Conservation (phyloP, 2,113 vertebrate species). For the Podarcis cretensis region DNA sequence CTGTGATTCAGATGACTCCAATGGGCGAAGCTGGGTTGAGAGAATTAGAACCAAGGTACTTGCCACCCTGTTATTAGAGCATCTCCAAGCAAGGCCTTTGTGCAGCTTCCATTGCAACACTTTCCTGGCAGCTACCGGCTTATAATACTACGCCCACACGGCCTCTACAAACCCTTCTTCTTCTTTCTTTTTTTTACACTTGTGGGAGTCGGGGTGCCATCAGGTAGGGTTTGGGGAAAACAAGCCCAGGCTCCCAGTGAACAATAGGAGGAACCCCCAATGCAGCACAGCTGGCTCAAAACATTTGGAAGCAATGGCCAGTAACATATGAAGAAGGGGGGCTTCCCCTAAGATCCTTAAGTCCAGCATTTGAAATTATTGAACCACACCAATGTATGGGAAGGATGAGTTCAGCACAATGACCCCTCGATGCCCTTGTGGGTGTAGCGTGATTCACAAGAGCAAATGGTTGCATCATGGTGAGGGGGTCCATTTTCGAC, state of each 20-base stretch:
- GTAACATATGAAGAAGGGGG: too few species aligned
- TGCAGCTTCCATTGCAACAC: neutral
- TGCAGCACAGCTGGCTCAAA: too few species aligned
- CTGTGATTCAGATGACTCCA: neutral
- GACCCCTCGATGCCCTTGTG: neutral
- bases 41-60: neutral
- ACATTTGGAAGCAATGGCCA: too few species aligned
- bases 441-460: neutral
- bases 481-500: neutral
- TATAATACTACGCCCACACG: neutral
- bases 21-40: neutral
- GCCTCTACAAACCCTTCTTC: neutral
- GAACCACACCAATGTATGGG: neutral
- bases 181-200: neutral
- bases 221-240: neutral
- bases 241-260: too few species aligned
- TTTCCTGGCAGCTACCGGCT: neutral
- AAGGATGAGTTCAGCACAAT: neutral
- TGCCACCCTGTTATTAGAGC: slow-evolving; percentile 10
- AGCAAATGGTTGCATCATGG: neutral
- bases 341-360: too few species aligned
- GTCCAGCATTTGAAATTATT: too few species aligned
- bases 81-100: neutral
- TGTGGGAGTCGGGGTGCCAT: neutral
- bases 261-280: too few species aligned